Percentiles rank a stretch among this genome's conserved stretches.
Conservation (phyloP, 2,113 vertebrate genomes). For the Albula glossodonta region DNA sequence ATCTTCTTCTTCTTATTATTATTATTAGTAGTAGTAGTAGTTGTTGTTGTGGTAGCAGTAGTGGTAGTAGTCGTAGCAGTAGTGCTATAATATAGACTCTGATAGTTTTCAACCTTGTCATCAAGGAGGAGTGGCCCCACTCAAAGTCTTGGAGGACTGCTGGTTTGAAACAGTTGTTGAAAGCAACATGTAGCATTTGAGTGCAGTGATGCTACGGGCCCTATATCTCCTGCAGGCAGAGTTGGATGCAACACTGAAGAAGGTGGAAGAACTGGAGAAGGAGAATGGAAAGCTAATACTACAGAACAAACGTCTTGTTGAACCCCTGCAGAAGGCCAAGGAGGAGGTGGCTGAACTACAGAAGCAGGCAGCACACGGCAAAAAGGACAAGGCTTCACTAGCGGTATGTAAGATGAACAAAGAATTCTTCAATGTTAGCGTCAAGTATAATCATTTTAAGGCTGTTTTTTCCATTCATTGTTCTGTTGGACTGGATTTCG, state of each 20-base stretch:
- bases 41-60: no score
- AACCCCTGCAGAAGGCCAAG: constrained; percentile 66
- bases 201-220: neutral
- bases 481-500: no score
- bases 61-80: no score
- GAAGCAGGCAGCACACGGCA: constrained; percentile 61
- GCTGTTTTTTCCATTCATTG: neutral
- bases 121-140: neutral
- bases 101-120: neutral
- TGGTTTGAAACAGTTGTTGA: neutral
- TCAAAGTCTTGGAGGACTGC: neutral
- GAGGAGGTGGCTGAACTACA: constrained; percentile 66
- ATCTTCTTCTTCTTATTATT: neutral
- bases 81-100: no score
- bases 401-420: constrained; percentile 55
- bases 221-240: constrained; percentile 65
- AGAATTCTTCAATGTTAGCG: neutral
- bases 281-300: constrained; percentile 64
- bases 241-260: constrained; percentile 69
- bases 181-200: neutral
- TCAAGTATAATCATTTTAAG: neutral
- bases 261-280: constrained; percentile 63
- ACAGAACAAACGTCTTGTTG: constrained; percentile 71
- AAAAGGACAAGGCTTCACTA: constrained; percentile 70
- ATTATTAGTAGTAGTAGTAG: neutral